phyloP scores from a whole-genome alignment of 1,140 invertebrate species.

The Matsumurasca onukii region DNA sequence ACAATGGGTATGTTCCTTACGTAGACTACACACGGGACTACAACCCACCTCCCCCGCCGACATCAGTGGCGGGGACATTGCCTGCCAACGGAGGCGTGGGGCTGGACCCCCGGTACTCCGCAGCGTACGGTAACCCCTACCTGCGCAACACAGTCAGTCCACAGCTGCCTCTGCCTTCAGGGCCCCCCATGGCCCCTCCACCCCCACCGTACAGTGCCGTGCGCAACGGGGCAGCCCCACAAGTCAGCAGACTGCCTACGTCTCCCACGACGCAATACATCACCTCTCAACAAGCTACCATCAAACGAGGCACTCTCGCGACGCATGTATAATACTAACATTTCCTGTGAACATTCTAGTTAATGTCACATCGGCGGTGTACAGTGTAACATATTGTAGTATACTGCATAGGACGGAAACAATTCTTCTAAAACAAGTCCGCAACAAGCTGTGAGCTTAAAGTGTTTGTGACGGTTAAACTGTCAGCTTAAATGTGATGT shows the following conservation, averaged over 20 bases:
- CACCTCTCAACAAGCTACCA: slow-evolving; percentile 49
- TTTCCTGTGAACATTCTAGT: slow-evolving; percentile 24
- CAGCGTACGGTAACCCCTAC: slow-evolving; percentile 87
- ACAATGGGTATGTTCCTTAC: slow-evolving; percentile 87
- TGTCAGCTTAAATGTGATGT: too few species aligned
- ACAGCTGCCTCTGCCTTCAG: slow-evolving; percentile 58
- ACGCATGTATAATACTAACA: slow-evolving; percentile 56
- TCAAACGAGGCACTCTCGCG: slow-evolving; percentile 60
- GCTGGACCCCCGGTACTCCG: slow-evolving; percentile 83
- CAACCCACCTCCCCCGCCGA: slow-evolving; percentile 65
- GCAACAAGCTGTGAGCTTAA: too few species aligned
- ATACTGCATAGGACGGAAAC: neutral
- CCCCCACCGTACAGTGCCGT: slow-evolving; percentile 66
- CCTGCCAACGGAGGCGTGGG: slow-evolving; percentile 23
- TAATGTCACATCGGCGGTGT: slow-evolving; percentile 21
- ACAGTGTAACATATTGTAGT: slow-evolving; percentile 14
- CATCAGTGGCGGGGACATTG: slow-evolving; percentile 38
- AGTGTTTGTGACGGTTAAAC: too few species aligned
- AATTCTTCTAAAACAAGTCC: slow-evolving; percentile 15
- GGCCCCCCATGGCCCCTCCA: slow-evolving; percentile 73
- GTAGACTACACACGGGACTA: slow-evolving; percentile 84
- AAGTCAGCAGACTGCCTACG: slow-evolving; percentile 46
- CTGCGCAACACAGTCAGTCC: slow-evolving; percentile 61
- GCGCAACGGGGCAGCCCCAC: slow-evolving; percentile 53
- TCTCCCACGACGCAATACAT: slow-evolving; percentile 55